Evolutionary conservation across 1,140 invertebrate genomes (phyloP).

Genomic region (Linepithema humile): DNA sequence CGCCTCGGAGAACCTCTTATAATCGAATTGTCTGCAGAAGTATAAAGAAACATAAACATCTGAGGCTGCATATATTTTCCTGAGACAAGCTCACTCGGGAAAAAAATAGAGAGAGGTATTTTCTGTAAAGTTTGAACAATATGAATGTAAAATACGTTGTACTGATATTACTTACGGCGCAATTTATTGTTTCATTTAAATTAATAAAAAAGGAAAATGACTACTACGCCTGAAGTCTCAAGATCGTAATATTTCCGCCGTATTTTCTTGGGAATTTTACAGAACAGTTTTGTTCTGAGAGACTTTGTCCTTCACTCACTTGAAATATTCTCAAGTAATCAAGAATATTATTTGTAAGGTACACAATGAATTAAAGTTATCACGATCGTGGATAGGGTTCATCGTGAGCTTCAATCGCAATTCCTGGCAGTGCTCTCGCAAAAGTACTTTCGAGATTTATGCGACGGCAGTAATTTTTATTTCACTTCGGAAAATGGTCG

Average conservation of each 20-base stretch:
- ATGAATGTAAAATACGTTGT: background rate
- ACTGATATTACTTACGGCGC: background rate
- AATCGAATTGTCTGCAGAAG: background rate
- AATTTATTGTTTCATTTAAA: background rate
- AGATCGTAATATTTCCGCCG: background rate
- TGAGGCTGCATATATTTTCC: background rate
- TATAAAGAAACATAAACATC: background rate
- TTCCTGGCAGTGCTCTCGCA: background rate
- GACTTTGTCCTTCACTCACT: background rate
- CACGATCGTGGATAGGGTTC: background rate
- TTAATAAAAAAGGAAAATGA: background rate
- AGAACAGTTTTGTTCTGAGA: background rate
- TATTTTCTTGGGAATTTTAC: background rate
- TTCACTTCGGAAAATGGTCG: background rate
- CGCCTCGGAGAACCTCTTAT: background rate
- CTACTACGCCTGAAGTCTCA: background rate
- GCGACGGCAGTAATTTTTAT: conserved; percentile 20
- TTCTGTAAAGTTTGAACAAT: background rate
- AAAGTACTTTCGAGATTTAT: background rate
- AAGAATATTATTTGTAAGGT: no score
- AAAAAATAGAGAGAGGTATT: conserved; percentile 2
- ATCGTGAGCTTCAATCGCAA: background rate
- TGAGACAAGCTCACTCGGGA: background rate
- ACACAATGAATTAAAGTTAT: conserved; percentile 5
- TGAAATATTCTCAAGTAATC: no score